phyloP scores from a whole-genome alignment of 2,797 vertebrate genomes.

The Ctenochaetus hawaiiensis region DNA sequence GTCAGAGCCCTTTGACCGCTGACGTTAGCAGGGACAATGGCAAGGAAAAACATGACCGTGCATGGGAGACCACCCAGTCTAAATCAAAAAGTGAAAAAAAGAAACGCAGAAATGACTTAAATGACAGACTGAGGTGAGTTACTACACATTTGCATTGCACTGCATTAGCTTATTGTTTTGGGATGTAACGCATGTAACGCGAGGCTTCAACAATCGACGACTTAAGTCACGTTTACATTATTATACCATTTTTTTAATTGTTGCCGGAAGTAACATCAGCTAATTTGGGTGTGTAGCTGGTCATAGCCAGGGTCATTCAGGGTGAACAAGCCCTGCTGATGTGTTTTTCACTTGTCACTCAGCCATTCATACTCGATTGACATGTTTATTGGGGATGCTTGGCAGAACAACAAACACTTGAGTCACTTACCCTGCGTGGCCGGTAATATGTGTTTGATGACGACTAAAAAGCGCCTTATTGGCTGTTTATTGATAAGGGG shows the following conservation, averaged over 20 bases:
- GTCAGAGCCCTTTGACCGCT: constrained; percentile 9
- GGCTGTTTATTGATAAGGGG: background rate
- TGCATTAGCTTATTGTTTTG: background rate
- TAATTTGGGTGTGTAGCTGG: background rate
- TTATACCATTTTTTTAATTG: background rate
- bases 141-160: accelerated
- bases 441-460: background rate
- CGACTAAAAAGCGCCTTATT: background rate
- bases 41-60: constrained; percentile 15
- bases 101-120: constrained; percentile 50
- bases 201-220: background rate
- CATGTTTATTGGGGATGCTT: no score
- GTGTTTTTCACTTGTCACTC: background rate
- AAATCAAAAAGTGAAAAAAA: constrained; percentile 51
- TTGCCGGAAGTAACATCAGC: background rate
- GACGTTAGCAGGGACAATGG: background rate
- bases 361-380: constrained; percentile 8
- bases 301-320: no score
- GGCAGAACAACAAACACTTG: background rate
- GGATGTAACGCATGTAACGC: background rate
- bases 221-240: background rate
- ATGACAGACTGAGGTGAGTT: constrained; percentile 78
- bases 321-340: background rate
- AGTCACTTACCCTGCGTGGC: background rate
- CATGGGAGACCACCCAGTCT: constrained; percentile 27